Base-by-base conservation (phyloP, 2,113 vertebrate species). In the Hypanus sabinus region DNA sequence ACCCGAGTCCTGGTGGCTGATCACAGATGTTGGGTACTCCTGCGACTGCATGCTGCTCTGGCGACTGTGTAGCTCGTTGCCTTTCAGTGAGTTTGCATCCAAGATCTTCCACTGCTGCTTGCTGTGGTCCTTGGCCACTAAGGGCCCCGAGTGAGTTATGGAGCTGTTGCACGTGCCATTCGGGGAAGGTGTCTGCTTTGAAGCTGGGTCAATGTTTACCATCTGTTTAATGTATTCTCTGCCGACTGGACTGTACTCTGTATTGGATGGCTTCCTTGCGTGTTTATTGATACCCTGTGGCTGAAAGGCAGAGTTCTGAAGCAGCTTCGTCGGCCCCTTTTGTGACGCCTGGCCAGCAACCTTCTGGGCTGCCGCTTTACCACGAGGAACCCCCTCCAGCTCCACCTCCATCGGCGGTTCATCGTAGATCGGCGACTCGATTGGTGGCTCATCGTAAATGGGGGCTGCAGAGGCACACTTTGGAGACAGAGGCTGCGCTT, bases 181-280 rank as follows among this genome's bases (percentile, higher is more conserved):
- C 94, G 95, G 33, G 94, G 95, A 95, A 62, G 81, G n/a, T 38
- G 83, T 20, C 95, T 94, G 94, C 94, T 95, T 96, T 60, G 95
- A 94, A 76, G 96, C 94, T 94, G 73, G 94, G 87, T 98, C 98
- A 79, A 98, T 94, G 0, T 98, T 98, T 94, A 98, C 96, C 98
- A 98, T 98, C 95, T 98, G 98, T 95, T 97, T 98, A 95, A 98
- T 98, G 94, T 98, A 98, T 94, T 98, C 98, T 95, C 97, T 97
- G 85, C 98, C 98, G 90, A 97, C 97, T 14, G 97, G 98, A 95
- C 98, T 98, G 94, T 98, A 98, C 85, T 98, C 98, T 0, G 98
- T 97, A 88, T 96, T 94, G 62, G 97, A 97, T 6, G 97, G 96
- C 73, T 96, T 97, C 94, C 96, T 97, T 77, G 94, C 94, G 55